Conservation (phyloP, 1,140 invertebrate genomes). For the Tetragonula clypearis region DNA sequence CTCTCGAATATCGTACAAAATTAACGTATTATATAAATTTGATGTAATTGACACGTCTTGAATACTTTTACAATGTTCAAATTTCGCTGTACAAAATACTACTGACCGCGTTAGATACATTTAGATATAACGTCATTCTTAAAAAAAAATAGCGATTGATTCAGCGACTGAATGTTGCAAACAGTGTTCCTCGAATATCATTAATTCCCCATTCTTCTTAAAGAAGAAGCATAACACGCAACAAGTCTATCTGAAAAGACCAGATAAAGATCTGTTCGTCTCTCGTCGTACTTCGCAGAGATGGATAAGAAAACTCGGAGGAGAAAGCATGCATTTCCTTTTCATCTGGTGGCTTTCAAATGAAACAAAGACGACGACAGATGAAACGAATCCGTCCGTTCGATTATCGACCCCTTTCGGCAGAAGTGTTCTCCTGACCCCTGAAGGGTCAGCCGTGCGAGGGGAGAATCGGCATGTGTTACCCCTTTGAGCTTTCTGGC, state of each 20-base stretch:
- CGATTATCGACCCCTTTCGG: constrained; percentile 64
- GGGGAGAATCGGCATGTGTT: constrained; percentile 44
- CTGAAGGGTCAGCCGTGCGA: constrained; percentile 34
- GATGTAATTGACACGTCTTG: too few species aligned
- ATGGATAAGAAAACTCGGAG: not conserved
- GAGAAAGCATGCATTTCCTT: not conserved
- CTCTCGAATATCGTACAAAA: too few species aligned
- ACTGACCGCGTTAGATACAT: too few species aligned
- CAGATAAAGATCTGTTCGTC: not conserved
- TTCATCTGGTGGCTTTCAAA: not conserved
- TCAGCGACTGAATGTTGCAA: too few species aligned
- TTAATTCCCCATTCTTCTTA: too few species aligned
- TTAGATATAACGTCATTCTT: too few species aligned
- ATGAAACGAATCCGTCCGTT: not conserved
- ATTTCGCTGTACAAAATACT: too few species aligned
- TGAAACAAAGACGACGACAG: not conserved
- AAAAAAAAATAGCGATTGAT: not conserved
- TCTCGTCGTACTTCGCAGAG: too few species aligned
- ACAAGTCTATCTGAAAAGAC: not conserved
- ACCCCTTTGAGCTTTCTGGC: constrained; percentile 54
- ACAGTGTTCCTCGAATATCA: too few species aligned
- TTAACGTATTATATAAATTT: too few species aligned
- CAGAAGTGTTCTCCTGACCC: constrained; percentile 57
- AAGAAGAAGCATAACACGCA: too few species aligned
- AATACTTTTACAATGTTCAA: too few species aligned